Percentiles rank a stretch among this genome's conserved stretches.
These are phyloP conservation scores for Haliclona indistincta DNA, from an alignment of 37 sponge, comb jelly and placozoan genomes.

Conservation along the genomic window DNA sequence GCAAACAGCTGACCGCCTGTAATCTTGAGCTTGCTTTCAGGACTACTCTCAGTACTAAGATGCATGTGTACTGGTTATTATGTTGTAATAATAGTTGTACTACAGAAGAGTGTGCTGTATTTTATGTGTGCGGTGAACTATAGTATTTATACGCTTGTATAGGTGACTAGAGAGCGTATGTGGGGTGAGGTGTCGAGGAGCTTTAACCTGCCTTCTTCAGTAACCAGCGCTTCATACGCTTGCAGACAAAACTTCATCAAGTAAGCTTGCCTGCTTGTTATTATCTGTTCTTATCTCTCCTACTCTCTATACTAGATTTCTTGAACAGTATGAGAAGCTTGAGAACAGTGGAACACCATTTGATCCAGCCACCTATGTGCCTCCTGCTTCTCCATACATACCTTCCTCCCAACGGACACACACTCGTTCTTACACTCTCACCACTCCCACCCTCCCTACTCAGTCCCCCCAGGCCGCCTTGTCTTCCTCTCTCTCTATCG, in stretches of 20 bases:
- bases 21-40: too few species aligned
- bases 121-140: neutral
- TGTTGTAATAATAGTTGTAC: neutral
- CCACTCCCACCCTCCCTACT: conserved; percentile 14
- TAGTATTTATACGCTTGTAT: neutral
- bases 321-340: conserved; percentile 45
- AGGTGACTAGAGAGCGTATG: conserved; percentile 30
- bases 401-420: neutral
- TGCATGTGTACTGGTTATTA: too few species aligned
- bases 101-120: neutral
- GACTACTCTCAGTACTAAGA: too few species aligned
- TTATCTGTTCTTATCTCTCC: neutral
- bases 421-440: neutral
- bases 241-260: conserved; percentile 55
- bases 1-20: too few species aligned
- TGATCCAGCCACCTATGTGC: neutral
- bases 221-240: conserved; percentile 67
- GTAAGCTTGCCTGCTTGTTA: conserved; percentile 22
- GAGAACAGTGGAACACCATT: conserved; percentile 20
- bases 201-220: conserved; percentile 54
- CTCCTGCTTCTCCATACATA: neutral
- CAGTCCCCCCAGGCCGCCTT: neutral
- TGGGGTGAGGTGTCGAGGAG: conserved; percentile 70
- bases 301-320: conserved; percentile 32
- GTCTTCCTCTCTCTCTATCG: neutral